Evolutionary conservation across 2,797 vertebrate species (phyloP), one percentile per base, ranked within the genome.

Genomic region (Odontamblyopus lacepedii): DNA sequence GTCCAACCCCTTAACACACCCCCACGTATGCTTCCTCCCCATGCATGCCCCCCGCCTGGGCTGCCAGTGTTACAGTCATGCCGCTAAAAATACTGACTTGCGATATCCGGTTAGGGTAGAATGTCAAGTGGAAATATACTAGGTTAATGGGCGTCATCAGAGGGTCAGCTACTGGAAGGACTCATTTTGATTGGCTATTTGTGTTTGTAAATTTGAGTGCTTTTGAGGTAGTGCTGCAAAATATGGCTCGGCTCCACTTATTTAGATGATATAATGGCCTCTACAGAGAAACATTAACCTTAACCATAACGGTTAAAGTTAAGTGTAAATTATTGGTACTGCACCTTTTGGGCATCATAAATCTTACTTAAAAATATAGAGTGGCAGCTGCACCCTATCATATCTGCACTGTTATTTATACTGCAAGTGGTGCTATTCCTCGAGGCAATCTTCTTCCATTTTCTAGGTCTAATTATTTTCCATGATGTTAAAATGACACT

Each of bases 71-170:
- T 29, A 60, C 26, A 48, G 44, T 12, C 53, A n/a, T 23, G 0
- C 15, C 26, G 26, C 64, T 66, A 66, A 29, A 29, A 66, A 51
- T 66, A 66, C 44, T 26, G 18, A 2, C 26, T 44, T 4, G 2
- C 44, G 16, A 66, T 44, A 66, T 51, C 64, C 44, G 64, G 5
- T 50, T 27, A 2, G 15, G 26, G 19, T 66, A 50, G 16, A 29
- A 30, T 66, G 41, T 27, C 64, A 26, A 30, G 44, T 66, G 64
- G 64, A 66, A 66, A 66, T 66, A 19, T 66, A 66, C 64, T 15
- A 66, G n/a, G 23, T 30, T 4, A 62, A 62, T 60, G 13, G 27
- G 13, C 13, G 57, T 60, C 26, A 6, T 60, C 26, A 6, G 26
- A 19, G 16, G 6, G 16, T 64, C 38, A 26, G 5, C 9, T 56